Base-by-base conservation (phyloP, 37 sponge, comb jelly and placozoan genomes). In the Spongilla lacustris region DNA sequence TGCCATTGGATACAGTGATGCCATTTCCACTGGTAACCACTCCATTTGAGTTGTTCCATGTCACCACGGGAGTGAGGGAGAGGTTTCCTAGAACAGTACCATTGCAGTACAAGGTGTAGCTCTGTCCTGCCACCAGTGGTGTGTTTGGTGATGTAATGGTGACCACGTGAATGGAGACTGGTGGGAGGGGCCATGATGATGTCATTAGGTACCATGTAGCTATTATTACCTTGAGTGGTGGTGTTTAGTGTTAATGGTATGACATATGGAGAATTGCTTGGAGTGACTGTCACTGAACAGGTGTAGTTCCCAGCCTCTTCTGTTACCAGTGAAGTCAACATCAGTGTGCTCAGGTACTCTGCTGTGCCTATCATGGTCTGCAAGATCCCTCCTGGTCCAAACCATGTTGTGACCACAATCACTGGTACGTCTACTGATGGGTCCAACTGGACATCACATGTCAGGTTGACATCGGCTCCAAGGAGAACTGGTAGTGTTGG, bases 341-440 rank as follows among this genome's bases (percentile, higher is more conserved):
- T 50, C 31, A 80, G 34, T 58, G 58, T 58, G 58, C 58, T 58
- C 58, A 17, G 58, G 21, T 58, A 58, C 58, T 58, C 58, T 58
- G 21, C 21, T 58, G 58, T 10, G 58, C 58, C 11, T 6, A 58
- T 58, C 58, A 6, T 58, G 58, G 58, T 58, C 58, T 17, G 58
- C 11, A 58, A 6, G 19, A 10, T 58, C 14, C 58, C 58, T 58
- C 58, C 58, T 58, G 58, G 58, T 27, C 58, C 34, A 13, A 22
- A 30, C 86, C 86, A 86, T 70, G 67, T 27, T 29, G 72, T 75
- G 24, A 11, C 30, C 26, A 79, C 70, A 37, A 31, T 79, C 17
- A 86, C 49, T 58, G 28, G 49, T 66, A 80, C 71, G 73, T 86
- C 73, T 73, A 58, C 74, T 41, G 35, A n/a, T 32, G 24, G 48